A percentile compares a stretch with the other conserved stretches of the same genome.
These are phyloP conservation scores for Bicyclus anynana DNA, from an alignment of 1,140 invertebrate species.

Conservation along the genomic window DNA sequence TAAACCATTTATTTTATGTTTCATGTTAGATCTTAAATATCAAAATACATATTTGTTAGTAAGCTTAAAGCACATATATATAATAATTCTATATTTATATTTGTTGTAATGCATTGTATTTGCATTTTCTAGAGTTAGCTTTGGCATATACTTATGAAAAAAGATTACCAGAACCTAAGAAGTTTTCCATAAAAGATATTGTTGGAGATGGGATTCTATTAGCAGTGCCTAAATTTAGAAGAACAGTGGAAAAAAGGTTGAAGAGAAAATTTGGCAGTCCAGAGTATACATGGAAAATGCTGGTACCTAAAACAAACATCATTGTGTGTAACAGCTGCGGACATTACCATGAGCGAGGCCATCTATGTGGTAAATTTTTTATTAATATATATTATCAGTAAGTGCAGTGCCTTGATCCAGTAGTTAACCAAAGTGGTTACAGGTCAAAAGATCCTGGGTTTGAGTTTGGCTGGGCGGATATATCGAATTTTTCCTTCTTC, in stretches of 20 bases:
- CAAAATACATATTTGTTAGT: no score
- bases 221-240: slow-evolving; percentile 88
- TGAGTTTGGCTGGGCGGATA: no score
- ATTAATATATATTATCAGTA: neutral
- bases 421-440: no score
- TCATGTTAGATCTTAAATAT: no score
- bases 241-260: slow-evolving; percentile 84
- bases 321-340: slow-evolving; percentile 88
- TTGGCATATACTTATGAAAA: slow-evolving; percentile 46
- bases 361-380: slow-evolving; percentile 82
- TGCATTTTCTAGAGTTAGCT: slow-evolving; percentile 50
- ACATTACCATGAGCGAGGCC: slow-evolving; percentile 85
- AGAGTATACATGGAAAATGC: slow-evolving; percentile 81
- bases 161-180: slow-evolving; percentile 23
- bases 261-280: slow-evolving; percentile 84
- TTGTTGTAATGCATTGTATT: no score
- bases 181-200: slow-evolving; percentile 79
- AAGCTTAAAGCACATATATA: no score
- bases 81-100: no score
- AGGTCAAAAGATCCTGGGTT: no score
- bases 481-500: no score
- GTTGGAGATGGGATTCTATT: slow-evolving; percentile 86
- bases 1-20: neutral
- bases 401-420: no score
- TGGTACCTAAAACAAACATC: slow-evolving; percentile 85